Percentiles rank a stretch among this genome's conserved stretches.
Conservation (phyloP, 2,797 vertebrate species). For the Scleropages formosus region DNA sequence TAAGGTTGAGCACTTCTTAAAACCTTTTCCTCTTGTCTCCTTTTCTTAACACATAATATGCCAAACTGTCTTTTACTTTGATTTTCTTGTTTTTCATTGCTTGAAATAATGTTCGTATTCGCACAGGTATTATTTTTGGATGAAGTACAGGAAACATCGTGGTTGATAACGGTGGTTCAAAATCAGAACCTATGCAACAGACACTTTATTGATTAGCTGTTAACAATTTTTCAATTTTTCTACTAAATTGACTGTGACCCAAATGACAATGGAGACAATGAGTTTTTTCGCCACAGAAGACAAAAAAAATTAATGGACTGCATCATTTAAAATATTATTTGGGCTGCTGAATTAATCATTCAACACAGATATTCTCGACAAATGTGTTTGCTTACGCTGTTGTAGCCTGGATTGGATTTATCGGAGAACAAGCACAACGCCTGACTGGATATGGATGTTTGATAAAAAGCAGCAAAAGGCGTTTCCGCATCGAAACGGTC, state of each 20-base stretch:
- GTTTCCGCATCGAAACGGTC: too few species aligned
- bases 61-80: background rate
- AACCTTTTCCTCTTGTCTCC: background rate
- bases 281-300: background rate
- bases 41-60: background rate
- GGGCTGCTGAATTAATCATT: background rate
- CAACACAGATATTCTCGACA: background rate
- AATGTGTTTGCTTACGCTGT: background rate
- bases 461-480: too few species aligned
- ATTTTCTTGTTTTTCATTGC: background rate
- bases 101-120: background rate
- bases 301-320: background rate
- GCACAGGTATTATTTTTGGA: background rate
- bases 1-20: slow-evolving; percentile 6
- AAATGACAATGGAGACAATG: background rate
- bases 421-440: background rate
- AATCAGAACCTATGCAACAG: too few species aligned
- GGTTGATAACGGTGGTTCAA: too few species aligned
- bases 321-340: background rate
- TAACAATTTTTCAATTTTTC: background rate
- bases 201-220: too few species aligned
- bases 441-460: background rate
- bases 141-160: too few species aligned
- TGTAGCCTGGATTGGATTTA: background rate
- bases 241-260: background rate